Conservation (phyloP, 2,888 invertebrate genomes). For the Cryptophagus acutangulus region DNA sequence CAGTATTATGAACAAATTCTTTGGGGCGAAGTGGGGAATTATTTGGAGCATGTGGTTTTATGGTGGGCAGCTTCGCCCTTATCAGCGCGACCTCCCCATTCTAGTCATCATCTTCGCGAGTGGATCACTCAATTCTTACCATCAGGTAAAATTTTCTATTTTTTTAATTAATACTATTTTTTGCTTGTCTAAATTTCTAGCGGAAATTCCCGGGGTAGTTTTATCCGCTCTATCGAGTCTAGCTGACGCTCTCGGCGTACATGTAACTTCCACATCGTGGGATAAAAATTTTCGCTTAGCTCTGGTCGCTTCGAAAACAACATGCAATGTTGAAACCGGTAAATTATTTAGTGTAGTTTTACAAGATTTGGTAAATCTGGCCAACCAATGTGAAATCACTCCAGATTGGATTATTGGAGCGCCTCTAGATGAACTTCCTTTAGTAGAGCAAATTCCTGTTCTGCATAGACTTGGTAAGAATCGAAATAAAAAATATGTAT, state of each 20-base stretch:
- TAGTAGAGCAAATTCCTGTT: slow-evolving; percentile 79
- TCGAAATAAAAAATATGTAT: slow-evolving; percentile 3
- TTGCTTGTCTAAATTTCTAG: slow-evolving; percentile 16
- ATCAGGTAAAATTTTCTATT: slow-evolving; percentile 46
- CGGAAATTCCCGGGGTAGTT: slow-evolving; percentile 59
- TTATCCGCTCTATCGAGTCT: slow-evolving; percentile 67
- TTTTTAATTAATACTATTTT: not conserved
- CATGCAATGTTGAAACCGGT: slow-evolving; percentile 39
- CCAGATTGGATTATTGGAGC: slow-evolving; percentile 67
- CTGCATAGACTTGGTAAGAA: slow-evolving; percentile 62
- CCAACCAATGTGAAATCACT: slow-evolving; percentile 71
- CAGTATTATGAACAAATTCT: slow-evolving; percentile 69
- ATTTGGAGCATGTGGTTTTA: slow-evolving; percentile 72
- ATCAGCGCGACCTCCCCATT: slow-evolving; percentile 60
- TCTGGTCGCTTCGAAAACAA: slow-evolving; percentile 49
- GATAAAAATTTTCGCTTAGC: slow-evolving; percentile 61
- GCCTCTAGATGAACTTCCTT: slow-evolving; percentile 69
- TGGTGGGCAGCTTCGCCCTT: slow-evolving; percentile 79
- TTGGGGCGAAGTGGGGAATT: slow-evolving; percentile 78
- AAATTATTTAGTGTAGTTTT: slow-evolving; percentile 59
- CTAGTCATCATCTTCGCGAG: slow-evolving; percentile 60
- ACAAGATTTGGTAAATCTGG: slow-evolving; percentile 63
- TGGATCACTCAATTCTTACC: slow-evolving; percentile 60
- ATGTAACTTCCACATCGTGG: slow-evolving; percentile 76
- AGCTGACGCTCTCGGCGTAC: slow-evolving; percentile 72